phyloP scores from a whole-genome alignment of 2,113 vertebrate genomes.

The Ceyx melanurus region DNA sequence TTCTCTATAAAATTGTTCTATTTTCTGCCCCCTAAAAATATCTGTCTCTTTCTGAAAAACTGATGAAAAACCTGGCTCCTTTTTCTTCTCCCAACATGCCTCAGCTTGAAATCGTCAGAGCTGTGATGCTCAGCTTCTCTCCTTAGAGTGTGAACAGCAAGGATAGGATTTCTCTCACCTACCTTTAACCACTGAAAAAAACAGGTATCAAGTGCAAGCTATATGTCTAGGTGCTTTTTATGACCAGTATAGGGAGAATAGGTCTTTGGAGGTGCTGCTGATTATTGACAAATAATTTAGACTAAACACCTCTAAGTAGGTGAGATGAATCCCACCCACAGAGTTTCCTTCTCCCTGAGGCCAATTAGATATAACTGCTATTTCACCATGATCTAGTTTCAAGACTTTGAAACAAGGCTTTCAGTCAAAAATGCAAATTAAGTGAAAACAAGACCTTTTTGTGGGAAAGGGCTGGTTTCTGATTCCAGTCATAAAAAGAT shows the following conservation, averaged over 20 bases:
- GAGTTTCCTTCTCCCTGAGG: constrained; percentile 51
- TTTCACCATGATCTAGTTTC: constrained; percentile 40
- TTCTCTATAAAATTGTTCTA: background rate
- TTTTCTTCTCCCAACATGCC: constrained; percentile 32
- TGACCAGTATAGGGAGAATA: background rate
- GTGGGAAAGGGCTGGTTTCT: constrained; percentile 52
- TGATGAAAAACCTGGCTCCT: background rate
- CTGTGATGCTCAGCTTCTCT: background rate
- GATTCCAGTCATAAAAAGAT: constrained; percentile 31
- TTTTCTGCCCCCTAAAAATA: constrained; percentile 34
- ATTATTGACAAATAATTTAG: background rate
- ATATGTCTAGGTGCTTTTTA: background rate
- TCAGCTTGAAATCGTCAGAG: constrained; percentile 24
- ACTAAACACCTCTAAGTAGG: background rate
- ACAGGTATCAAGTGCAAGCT: background rate
- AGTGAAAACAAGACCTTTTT: constrained; percentile 47
- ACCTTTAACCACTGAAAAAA: background rate
- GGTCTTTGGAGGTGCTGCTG: background rate
- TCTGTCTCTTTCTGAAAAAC: background rate
- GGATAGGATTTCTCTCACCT: constrained; percentile 3
- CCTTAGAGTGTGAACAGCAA: background rate
- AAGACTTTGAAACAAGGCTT: constrained; percentile 52
- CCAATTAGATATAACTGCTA: constrained; percentile 56
- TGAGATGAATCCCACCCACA: constrained; percentile 60
- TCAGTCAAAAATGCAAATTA: constrained; percentile 66